phyloP scores from a whole-genome alignment of 2,888 invertebrate species.

The Tupiocoris notatus region DNA sequence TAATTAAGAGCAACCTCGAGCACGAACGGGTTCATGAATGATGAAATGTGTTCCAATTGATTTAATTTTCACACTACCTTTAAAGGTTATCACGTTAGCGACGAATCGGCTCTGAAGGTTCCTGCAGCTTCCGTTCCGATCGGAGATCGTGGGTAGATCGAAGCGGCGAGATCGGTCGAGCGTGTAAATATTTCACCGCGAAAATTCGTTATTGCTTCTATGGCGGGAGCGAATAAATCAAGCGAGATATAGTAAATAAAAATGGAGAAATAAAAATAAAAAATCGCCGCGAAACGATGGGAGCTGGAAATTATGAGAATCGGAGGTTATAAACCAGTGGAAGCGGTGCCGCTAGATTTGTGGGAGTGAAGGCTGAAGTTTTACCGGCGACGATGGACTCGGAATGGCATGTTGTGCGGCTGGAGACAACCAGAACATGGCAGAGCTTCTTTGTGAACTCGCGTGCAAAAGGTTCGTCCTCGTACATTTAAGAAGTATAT shows the following conservation, averaged over 20 bases:
- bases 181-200: not conserved
- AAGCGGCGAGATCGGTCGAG: not conserved
- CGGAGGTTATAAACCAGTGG: conserved; percentile 23
- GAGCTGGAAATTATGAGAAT: conserved; percentile 33
- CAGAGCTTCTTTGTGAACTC: not conserved
- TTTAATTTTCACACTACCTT: too few relatives aligned
- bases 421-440: not conserved
- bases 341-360: not conserved
- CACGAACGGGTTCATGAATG: too few relatives aligned
- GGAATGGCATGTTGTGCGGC: not conserved
- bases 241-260: conserved; percentile 17
- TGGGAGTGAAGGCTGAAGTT: not conserved
- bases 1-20: too few relatives aligned
- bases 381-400: not conserved
- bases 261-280: not conserved
- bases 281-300: conserved; percentile 14
- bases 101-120: too few relatives aligned
- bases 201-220: not conserved
- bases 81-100: too few relatives aligned
- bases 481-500: conserved; percentile 38
- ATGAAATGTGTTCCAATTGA: too few relatives aligned
- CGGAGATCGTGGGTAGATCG: not conserved
- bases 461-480: not conserved
- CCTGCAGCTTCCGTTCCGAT: too few relatives aligned
- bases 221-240: conserved; percentile 2